These are phyloP conservation scores for Ibidorhyncha struthersii DNA, from an alignment of 2,113 vertebrate genomes.

Conservation along the genomic window DNA sequence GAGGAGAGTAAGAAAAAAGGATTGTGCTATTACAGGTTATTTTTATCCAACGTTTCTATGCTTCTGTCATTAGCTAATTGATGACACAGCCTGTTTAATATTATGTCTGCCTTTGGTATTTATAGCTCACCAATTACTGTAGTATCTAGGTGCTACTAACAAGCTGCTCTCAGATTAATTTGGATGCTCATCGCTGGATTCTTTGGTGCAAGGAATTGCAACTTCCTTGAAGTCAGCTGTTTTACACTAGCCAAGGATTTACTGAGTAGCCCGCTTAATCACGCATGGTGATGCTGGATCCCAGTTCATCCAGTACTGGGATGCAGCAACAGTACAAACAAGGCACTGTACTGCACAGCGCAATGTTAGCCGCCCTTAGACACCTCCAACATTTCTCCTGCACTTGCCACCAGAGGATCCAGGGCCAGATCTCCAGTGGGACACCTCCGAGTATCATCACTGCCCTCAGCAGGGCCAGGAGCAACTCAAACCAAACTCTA, in stretches of 20 bases:
- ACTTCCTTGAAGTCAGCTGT: background rate
- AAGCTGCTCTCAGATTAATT: conserved; percentile 14
- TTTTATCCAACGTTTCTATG: conserved; percentile 61
- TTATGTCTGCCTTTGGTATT: conserved; percentile 66
- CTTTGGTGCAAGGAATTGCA: background rate
- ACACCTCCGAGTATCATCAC: background rate
- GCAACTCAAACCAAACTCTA: background rate
- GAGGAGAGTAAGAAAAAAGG: conserved; percentile 28
- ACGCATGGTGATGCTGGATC: accelerated
- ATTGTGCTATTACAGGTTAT: conserved; percentile 53
- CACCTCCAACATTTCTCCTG: background rate
- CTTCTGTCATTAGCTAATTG: conserved; percentile 70
- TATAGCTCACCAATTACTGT: conserved; percentile 43
- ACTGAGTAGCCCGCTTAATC: background rate
- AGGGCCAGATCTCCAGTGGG: background rate
- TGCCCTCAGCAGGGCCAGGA: background rate
- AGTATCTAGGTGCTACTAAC: conserved; percentile 54
- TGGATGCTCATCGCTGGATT: background rate
- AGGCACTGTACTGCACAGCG: background rate
- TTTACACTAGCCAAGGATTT: background rate
- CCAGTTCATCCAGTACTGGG: background rate
- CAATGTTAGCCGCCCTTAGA: background rate
- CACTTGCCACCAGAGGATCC: background rate
- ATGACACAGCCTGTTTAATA: conserved; percentile 68
- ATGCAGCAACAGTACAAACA: background rate